Evolutionary conservation across 1,140 invertebrate species (phyloP).

Genomic region (Lepidurus packardi): DNA sequence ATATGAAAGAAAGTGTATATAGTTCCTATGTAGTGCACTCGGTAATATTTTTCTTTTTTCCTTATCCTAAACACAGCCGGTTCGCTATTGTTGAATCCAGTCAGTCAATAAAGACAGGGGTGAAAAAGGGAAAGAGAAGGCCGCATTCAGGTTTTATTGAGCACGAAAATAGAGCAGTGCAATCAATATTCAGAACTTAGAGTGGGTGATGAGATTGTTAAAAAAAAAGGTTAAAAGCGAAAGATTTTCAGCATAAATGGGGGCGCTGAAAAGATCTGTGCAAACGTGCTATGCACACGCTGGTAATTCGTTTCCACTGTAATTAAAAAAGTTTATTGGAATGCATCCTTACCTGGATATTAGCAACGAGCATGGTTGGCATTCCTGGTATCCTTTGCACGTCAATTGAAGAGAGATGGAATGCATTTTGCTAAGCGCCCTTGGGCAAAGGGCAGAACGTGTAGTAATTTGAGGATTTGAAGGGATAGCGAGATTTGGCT

Average conservation of each 20-base stretch:
- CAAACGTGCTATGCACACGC: too few species aligned
- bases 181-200: constrained; percentile 6
- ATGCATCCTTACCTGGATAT: too few species aligned
- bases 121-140: background rate
- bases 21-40: background rate
- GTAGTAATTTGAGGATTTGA: too few species aligned
- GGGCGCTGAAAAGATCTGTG: background rate
- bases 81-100: background rate
- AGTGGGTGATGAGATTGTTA: background rate
- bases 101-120: background rate
- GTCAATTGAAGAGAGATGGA: background rate
- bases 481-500: too few species aligned
- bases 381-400: background rate
- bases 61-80: constrained; percentile 3
- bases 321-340: too few species aligned
- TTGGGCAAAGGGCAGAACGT: background rate
- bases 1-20: too few species aligned
- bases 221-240: background rate
- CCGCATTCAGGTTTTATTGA: background rate
- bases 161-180: background rate
- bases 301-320: too few species aligned
- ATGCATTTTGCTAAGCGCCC: background rate
- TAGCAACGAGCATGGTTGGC: background rate
- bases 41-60: background rate
- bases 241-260: background rate